Percentiles rank a stretch among this genome's conserved stretches.
Conservation (phyloP, 2,888 invertebrate species). For the Halictus quadricinctus region DNA sequence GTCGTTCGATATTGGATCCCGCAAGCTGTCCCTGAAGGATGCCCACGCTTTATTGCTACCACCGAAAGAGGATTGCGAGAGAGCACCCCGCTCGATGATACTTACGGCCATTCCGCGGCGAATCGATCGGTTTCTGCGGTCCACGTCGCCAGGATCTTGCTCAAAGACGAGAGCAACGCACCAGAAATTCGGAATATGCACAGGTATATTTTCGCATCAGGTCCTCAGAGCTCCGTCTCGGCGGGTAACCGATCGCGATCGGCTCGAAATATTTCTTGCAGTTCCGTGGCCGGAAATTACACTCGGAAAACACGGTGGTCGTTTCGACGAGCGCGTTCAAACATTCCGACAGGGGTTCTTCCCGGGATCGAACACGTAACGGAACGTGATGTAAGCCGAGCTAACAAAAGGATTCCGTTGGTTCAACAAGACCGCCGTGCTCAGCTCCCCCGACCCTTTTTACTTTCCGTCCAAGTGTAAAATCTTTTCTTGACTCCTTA, state of each 20-base stretch:
- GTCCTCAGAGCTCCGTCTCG: background rate
- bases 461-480: constrained; percentile 65
- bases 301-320: constrained; percentile 2
- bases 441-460: constrained; percentile 46
- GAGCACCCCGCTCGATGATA: background rate
- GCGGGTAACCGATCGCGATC: no score
- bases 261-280: background rate
- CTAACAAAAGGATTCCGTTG: constrained; percentile 68
- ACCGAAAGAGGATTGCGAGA: background rate
- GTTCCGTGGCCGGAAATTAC: background rate
- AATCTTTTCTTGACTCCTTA: constrained; percentile 71
- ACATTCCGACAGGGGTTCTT: constrained; percentile 11
- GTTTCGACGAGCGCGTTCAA: constrained; percentile 5
- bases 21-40: background rate
- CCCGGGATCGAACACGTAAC: constrained; percentile 45
- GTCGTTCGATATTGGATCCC: background rate
- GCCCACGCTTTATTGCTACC: background rate
- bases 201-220: background rate
- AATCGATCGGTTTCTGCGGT: background rate
- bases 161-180: background rate
- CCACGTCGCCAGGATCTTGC: background rate
- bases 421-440: constrained; percentile 62
- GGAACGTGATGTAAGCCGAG: constrained; percentile 58
- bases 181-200: background rate
- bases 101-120: background rate